Conservation (phyloP, 2,888 invertebrate species). For the Drosophila dives region DNA sequence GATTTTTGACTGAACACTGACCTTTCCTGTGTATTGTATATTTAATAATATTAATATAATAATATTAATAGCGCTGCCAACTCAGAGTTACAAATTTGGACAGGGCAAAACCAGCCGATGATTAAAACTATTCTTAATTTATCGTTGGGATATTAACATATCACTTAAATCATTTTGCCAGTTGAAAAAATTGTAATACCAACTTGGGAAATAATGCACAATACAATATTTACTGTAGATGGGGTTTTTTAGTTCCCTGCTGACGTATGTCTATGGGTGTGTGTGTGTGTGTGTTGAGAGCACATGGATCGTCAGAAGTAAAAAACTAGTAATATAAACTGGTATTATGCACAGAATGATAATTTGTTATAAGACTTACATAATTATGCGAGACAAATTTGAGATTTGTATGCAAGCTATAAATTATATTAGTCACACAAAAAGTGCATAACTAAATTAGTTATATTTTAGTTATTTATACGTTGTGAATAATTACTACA, state of each 20-base stretch:
- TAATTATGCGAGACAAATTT: constrained; percentile 7
- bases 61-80: not conserved
- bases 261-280: not conserved
- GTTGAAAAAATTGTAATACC: not conserved
- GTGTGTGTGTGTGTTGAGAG: not conserved
- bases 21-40: not conserved
- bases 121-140: not conserved
- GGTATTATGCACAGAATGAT: constrained; percentile 15
- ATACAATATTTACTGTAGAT: not conserved
- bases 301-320: constrained; percentile 1
- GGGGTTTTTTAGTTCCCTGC: constrained; percentile 1
- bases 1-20: constrained; percentile 4
- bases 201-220: constrained; percentile 1
- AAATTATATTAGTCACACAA: not conserved
- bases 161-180: constrained; percentile 10
- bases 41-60: too few species aligned
- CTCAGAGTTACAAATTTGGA: not conserved
- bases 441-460: not conserved
- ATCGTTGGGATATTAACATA: constrained; percentile 15
- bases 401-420: not conserved
- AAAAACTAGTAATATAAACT: constrained; percentile 23
- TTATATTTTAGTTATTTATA: not conserved
- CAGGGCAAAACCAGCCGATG: constrained; percentile 1
- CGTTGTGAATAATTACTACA: not conserved
- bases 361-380: constrained; percentile 6